A percentile compares a stretch with the other conserved stretches of the same genome.
Conservation (phyloP, 2,113 vertebrate genomes). For the Indri indri region DNA sequence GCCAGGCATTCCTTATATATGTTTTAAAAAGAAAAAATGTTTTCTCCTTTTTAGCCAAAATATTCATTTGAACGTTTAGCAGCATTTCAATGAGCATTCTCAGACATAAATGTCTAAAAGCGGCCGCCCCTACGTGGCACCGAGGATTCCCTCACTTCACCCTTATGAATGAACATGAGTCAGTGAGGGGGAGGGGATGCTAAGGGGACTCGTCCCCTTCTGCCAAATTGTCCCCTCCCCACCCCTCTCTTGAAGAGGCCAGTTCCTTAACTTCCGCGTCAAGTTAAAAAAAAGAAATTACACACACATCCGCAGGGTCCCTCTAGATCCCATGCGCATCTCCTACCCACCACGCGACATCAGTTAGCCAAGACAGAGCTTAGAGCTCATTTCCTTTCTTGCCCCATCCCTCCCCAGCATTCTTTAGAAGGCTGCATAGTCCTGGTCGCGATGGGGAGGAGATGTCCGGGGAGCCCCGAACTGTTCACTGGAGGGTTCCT, state of each 20-base stretch:
- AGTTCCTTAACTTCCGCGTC: neutral
- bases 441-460: neutral
- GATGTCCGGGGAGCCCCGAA: neutral
- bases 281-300: neutral
- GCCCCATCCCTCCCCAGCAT: neutral
- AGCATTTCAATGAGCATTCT: conserved; percentile 32
- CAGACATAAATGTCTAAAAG: neutral
- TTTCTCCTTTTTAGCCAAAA: conserved; percentile 49
- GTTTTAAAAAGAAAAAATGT: conserved; percentile 16
- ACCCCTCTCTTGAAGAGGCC: neutral
- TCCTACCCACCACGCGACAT: neutral
- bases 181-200: neutral
- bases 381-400: neutral
- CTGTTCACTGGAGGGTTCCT: neutral
- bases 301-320: neutral
- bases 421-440: neutral
- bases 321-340: neutral
- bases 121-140: conserved; percentile 46
- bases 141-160: conserved; percentile 16
- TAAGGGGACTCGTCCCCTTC: neutral
- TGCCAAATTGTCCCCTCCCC: neutral
- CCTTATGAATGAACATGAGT: conserved; percentile 62
- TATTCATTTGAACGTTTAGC: conserved; percentile 41
- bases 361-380: neutral
- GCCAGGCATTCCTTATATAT: neutral